These are phyloP conservation scores for Ophion ventricosus DNA, from an alignment of 2,888 invertebrate genomes.

Conservation along the genomic window DNA sequence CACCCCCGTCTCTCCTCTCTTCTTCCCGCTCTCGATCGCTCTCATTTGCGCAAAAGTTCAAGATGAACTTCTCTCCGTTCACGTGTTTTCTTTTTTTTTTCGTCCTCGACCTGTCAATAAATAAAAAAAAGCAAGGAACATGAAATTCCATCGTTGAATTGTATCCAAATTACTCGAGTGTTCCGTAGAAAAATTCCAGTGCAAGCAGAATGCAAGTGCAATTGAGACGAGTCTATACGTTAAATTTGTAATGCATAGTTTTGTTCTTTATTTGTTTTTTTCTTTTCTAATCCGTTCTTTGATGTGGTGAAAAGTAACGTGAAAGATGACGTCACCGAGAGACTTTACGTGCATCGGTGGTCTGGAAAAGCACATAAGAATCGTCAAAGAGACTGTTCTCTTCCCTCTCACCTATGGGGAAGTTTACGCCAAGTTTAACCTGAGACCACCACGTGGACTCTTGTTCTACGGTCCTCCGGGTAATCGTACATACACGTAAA, in stretches of 20 bases:
- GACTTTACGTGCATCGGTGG: conserved; percentile 88
- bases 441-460: conserved; percentile 94
- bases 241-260: conserved; percentile 39
- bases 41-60: conserved; percentile 31
- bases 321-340: conserved; percentile 73
- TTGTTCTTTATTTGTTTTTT: conserved; percentile 48
- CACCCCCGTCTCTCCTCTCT: conserved; percentile 3
- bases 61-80: conserved; percentile 46
- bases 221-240: conserved; percentile 35
- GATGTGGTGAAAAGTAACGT: conserved; percentile 27
- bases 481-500: conserved; percentile 74
- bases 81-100: conserved; percentile 50
- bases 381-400: conserved; percentile 94
- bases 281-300: conserved; percentile 38
- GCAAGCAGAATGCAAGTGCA: conserved; percentile 53
- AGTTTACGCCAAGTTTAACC: conserved; percentile 92
- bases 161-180: conserved; percentile 59
- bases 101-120: conserved; percentile 56
- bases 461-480: conserved; percentile 96
- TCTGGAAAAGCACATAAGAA: conserved; percentile 91
- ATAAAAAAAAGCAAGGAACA: conserved; percentile 69
- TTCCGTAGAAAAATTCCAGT: conserved; percentile 75
- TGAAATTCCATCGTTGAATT: conserved; percentile 76
- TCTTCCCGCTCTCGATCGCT: not conserved
- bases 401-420: conserved; percentile 96